Base-by-base conservation (phyloP, 1,140 invertebrate species). In the Aplysia californica region DNA sequence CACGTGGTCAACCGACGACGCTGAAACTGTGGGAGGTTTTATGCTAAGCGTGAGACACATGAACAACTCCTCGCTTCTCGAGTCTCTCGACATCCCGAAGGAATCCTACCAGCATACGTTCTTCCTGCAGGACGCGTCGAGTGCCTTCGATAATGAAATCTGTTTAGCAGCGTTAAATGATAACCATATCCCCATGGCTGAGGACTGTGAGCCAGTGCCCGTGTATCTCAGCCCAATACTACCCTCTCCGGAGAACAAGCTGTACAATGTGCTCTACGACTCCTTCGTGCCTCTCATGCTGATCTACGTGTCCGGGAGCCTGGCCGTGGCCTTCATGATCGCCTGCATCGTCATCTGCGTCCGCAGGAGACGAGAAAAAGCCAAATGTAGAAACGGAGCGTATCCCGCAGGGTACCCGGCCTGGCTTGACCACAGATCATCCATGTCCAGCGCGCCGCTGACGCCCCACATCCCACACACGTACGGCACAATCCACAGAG, bases 231-330 rank as follows among this genome's bases (percentile, higher is more conserved):
- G 1, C 21, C n/a, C n/a, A n/a, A n/a, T n/a, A n/a, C n/a, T n/a
- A n/a, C n/a, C n/a, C n/a, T 35, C 23, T 1, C 33, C 3, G 3
- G 31, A 56, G 23, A 36, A 56, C 6, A 29, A 58, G 15, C 41
- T 56, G 23, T 26, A 56, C 29, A 56, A 31, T 10, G 18, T 70
- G n/a, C n/a, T 70, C 1, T 55, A 70, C 2, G 58, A 70, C 23
- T 70, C 68, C 3, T 70, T 70, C 23, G 4, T 70, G 20, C 68
- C 68, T 35, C 50, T 70, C 1, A 10, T 58, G 26, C 44, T 70
- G 21, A 56, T 70, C 23, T 70, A 70, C 29, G 58, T 70, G 31
- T 50, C 44, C n/a, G 68, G 44, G 5, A 70, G 68, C 38, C 1
- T 70, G 1, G n/a, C 68, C 2, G 3, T 70, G 3, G 68, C 50